Evolutionary conservation across 2,113 vertebrate genomes (phyloP), one percentile per base, ranked within the genome.

Genomic region (Motacilla alba): DNA sequence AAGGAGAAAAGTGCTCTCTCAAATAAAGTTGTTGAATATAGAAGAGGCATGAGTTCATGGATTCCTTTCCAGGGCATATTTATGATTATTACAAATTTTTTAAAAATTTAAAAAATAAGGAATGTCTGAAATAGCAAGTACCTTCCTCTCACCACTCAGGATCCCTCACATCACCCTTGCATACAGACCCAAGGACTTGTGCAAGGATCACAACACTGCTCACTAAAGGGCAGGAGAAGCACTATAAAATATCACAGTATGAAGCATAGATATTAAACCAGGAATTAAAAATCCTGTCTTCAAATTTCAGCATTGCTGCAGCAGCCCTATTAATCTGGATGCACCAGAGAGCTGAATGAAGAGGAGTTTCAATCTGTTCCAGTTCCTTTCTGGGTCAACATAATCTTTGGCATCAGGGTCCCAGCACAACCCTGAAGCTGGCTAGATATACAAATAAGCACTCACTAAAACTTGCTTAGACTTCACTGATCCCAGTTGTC

Each of bases 71-170:
- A 33, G 46, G 30, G 8, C 20, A 46, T 5, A 9, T 47, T 89
- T 73, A 33, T 52, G 35, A 74, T 23, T 15, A 69, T 26, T 8
- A 35, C 35, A 35, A 35, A 35, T 35, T 35, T 35, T 35, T 35
- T 35, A 35, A 20, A 24, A 19, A 53, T 24, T 26, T 8, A 20
- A 28, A 22, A 53, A 49, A 47, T 24, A 49, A 30, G 30, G 27
- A 55, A 37, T 15, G 62, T 50, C 15, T 50, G 33, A 60, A 89
- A 69, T 2, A 62, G 22, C n/a, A 41, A 77, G 33, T 16, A 37
- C 26, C 44, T 11, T 77, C 31, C 41, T 63, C 55, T 63, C 0
- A 0, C 24, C 31, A 10, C 13, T n/a, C 2, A 0, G 50, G 39
- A 31, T 68, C 43, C 19, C 44, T 37, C 24, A 3, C 18, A 3